Conservation (phyloP, 2,797 vertebrate species). For the Xiphophorus birchmanni region DNA sequence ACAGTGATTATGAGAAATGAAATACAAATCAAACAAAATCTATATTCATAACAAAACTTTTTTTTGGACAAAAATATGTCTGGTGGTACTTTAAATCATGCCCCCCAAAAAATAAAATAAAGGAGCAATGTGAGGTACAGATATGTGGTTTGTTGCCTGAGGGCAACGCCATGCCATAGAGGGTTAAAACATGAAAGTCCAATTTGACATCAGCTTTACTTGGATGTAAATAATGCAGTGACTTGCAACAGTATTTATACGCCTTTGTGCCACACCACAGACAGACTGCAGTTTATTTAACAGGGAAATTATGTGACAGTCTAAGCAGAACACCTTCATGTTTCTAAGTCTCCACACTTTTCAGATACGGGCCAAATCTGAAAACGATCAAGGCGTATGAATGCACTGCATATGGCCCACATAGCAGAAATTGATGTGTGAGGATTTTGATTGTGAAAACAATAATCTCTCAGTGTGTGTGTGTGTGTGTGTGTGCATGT, state of each 20-base stretch:
- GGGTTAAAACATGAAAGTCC: neutral
- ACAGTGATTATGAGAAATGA: too few species aligned
- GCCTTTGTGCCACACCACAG: neutral
- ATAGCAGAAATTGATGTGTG: slow-evolving; percentile 2
- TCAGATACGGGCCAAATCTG: too few species aligned
- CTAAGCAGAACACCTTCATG: too few species aligned
- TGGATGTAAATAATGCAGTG: neutral
- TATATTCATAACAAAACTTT: too few species aligned
- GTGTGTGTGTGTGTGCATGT: slow-evolving; percentile 21
- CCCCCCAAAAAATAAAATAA: too few species aligned
- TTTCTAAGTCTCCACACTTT: too few species aligned
- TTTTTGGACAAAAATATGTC: too few species aligned
- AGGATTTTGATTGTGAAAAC: slow-evolving; percentile 3
- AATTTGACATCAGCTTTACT: neutral
- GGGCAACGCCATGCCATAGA: too few species aligned
- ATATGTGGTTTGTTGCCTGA: too few species aligned
- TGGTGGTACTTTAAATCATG: too few species aligned
- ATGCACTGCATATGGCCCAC: neutral
- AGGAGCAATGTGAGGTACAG: too few species aligned
- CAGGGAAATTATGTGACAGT: neutral
- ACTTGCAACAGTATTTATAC: neutral
- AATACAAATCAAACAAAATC: too few species aligned
- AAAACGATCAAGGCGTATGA: neutral
- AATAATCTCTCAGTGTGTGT: neutral
- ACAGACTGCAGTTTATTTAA: neutral